A percentile compares a stretch with the other conserved stretches of the same genome.
These are phyloP conservation scores for Seladonia tumulorum DNA, from an alignment of 2,888 invertebrate species.

Conservation along the genomic window DNA sequence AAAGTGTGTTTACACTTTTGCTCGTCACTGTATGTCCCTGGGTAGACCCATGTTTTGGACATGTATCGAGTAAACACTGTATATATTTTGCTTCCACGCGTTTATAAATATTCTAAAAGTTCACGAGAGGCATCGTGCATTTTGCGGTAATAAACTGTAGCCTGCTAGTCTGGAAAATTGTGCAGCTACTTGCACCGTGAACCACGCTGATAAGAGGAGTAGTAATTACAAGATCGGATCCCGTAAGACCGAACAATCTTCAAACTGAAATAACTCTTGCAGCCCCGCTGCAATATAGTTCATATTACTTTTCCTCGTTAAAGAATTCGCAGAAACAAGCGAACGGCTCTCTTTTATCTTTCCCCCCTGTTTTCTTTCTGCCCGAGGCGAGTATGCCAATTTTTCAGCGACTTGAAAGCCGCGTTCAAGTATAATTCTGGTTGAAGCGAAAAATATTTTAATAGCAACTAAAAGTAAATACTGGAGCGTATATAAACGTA, in stretches of 20 bases:
- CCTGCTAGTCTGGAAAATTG: constrained; percentile 35
- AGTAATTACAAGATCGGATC: constrained; percentile 46
- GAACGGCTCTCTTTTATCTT: background rate
- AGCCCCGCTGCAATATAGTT: background rate
- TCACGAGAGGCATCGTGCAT: constrained; percentile 3
- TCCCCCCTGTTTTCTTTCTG: background rate
- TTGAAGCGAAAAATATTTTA: background rate
- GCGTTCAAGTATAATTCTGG: background rate
- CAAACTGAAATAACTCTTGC: constrained; percentile 23
- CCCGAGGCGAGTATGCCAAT: background rate
- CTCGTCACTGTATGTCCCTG: no score
- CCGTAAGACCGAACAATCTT: constrained; percentile 18
- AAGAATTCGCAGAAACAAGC: background rate
- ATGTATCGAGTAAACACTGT: no score
- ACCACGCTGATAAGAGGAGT: constrained; percentile 31
- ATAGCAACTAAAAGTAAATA: background rate
- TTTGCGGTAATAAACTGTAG: constrained; percentile 24
- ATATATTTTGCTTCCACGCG: constrained; percentile 13
- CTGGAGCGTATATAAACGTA: background rate
- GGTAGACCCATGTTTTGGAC: no score
- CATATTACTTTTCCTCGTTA: background rate
- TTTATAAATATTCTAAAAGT: constrained; percentile 26
- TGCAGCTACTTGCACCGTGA: constrained; percentile 25
- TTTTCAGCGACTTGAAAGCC: background rate
- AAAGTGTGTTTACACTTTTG: no score